phyloP scores from a whole-genome alignment of 2,888 invertebrate genomes.

The Athrips mouffetella region DNA sequence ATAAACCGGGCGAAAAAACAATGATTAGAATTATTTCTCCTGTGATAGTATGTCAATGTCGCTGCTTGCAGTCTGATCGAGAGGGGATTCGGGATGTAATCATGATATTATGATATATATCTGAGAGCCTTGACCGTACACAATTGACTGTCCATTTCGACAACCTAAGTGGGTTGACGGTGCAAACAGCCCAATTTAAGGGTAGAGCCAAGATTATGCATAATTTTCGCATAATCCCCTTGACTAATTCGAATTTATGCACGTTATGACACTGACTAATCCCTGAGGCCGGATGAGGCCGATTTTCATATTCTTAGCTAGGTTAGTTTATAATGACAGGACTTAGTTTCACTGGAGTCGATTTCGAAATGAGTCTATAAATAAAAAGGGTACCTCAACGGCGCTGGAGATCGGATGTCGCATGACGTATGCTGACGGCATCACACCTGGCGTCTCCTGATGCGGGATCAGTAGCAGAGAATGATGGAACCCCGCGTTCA shows the following conservation, averaged over 20 bases:
- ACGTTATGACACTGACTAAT: conserved; percentile 67
- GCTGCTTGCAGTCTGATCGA: conserved; percentile 18
- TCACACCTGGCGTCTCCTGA: conserved; percentile 86
- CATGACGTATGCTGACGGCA: conserved; percentile 87
- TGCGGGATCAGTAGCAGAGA: conserved; percentile 87
- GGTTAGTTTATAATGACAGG: conserved; percentile 30
- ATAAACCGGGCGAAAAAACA: too few relatives aligned
- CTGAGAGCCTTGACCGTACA: conserved; percentile 22
- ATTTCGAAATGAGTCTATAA: conserved; percentile 34
- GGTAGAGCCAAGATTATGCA: conserved; percentile 38
- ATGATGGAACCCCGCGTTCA: conserved; percentile 89
- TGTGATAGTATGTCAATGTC: conserved; percentile 14
- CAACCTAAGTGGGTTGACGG: conserved; percentile 25
- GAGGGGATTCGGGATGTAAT: conserved; percentile 29
- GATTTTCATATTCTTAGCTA: conserved; percentile 76
- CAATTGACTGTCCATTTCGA: conserved; percentile 24
- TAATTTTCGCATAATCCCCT: conserved; percentile 67
- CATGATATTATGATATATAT: conserved; percentile 31
- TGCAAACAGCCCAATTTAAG: conserved; percentile 30
- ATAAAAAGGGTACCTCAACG: conserved; percentile 78
- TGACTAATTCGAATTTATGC: conserved; percentile 62
- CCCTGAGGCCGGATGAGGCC: conserved; percentile 70
- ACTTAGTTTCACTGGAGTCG: conserved; percentile 46
- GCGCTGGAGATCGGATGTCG: conserved; percentile 83
- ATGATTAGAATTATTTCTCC: conserved; percentile 16